Evolutionary conservation across 2,797 vertebrate genomes (phyloP).

Genomic region (Discoglossus pictus): DNA sequence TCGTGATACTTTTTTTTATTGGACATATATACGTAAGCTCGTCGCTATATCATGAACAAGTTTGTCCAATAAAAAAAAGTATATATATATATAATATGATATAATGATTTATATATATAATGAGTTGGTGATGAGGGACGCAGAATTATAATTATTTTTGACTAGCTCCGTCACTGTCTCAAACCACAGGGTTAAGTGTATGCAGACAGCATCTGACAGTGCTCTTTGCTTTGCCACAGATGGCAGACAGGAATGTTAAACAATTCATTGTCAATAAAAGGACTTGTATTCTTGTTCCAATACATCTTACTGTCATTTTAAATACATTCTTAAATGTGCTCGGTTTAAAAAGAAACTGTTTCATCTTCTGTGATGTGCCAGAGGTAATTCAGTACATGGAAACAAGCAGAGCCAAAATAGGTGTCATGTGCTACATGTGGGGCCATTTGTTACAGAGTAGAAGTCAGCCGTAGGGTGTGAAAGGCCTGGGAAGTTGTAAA

Average conservation of each 20-base stretch:
- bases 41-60: too few species aligned
- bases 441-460: conserved; percentile 58
- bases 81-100: too few species aligned
- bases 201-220: too few species aligned
- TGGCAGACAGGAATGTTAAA: conserved; percentile 30
- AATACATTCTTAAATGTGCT: conserved; percentile 42
- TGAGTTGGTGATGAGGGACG: too few species aligned
- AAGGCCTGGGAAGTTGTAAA: conserved; percentile 55
- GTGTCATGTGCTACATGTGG: conserved; percentile 45
- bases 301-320: conserved; percentile 44
- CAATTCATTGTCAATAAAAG: conserved; percentile 31
- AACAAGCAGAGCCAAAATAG: conserved; percentile 50
- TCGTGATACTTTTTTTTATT: too few species aligned
- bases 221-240: conserved; percentile 19
- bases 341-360: conserved; percentile 20
- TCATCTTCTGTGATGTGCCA: conserved; percentile 1
- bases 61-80: too few species aligned
- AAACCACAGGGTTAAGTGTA: too few species aligned
- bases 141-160: too few species aligned
- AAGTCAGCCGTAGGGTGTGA: conserved; percentile 44
- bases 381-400: conserved; percentile 32
- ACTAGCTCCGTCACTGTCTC: too few species aligned
- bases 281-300: conserved; percentile 17
- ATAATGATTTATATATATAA: too few species aligned
- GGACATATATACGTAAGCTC: too few species aligned